Evolutionary conservation across 2,888 invertebrate genomes (phyloP).

Genomic region (Ectemnius lituratus): DNA sequence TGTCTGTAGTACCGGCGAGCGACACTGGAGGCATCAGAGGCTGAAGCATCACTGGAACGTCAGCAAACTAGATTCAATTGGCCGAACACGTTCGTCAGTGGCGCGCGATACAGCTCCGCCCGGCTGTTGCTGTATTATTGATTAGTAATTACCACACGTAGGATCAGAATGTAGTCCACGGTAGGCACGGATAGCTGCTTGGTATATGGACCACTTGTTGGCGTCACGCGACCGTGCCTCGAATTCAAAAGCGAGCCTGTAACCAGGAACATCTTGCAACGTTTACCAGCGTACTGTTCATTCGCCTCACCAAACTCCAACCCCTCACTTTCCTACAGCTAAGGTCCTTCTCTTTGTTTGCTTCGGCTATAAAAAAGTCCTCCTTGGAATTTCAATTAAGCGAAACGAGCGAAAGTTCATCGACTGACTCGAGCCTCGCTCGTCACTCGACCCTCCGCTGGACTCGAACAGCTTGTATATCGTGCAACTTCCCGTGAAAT

Average conservation of each 20-base stretch:
- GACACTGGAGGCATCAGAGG: background rate
- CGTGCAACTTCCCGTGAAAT: too few species aligned
- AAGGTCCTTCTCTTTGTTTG: conserved; percentile 25
- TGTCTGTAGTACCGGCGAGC: background rate
- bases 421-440: background rate
- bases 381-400: conserved; percentile 40
- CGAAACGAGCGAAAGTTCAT: background rate
- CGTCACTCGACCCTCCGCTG: background rate
- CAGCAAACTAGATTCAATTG: conserved; percentile 51
- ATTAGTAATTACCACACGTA: conserved; percentile 75
- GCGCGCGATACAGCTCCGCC: conserved; percentile 48
- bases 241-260: conserved; percentile 67
- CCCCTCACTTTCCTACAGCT: conserved; percentile 25
- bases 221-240: conserved; percentile 68
- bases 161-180: conserved; percentile 65
- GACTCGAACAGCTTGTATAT: too few species aligned
- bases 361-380: conserved; percentile 32
- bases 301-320: conserved; percentile 17
- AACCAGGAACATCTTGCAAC: conserved; percentile 49
- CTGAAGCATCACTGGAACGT: background rate
- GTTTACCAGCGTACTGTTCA: background rate
- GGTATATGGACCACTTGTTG: conserved; percentile 76
- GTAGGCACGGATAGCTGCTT: conserved; percentile 66
- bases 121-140: conserved; percentile 64
- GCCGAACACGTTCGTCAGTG: conserved; percentile 58